A percentile compares a stretch with the other conserved stretches of the same genome.
Conservation (phyloP, 2,113 vertebrate genomes). For the Urocynchramus pylzowi region DNA sequence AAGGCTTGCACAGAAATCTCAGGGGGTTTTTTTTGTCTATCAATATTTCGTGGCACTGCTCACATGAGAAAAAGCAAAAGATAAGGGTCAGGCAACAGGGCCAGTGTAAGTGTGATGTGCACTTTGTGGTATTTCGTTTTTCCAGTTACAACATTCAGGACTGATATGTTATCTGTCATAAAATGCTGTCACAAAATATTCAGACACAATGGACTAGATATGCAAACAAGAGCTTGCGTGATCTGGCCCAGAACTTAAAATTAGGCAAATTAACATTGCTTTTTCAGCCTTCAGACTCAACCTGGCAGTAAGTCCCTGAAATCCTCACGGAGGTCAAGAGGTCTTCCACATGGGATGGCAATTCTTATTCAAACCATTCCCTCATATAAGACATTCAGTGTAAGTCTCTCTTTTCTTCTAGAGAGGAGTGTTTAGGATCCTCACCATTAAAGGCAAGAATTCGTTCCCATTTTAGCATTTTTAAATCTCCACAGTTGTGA, state of each 20-base stretch:
- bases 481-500: not conserved
- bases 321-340: not conserved
- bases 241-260: not conserved
- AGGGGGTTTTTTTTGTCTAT: accelerated
- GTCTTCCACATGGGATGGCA: not conserved
- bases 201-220: not conserved
- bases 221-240: not conserved
- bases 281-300: not conserved
- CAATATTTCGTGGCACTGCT: not conserved
- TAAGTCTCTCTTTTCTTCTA: not conserved
- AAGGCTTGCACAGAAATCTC: not conserved
- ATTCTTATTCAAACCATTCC: conserved; percentile 23
- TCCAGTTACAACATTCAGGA: not conserved
- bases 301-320: not conserved
- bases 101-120: not conserved
- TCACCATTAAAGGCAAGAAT: not conserved
- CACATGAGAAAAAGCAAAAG: not conserved
- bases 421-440: not conserved
- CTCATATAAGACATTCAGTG: not conserved
- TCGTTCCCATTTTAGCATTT: not conserved
- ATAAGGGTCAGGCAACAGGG: not conserved
- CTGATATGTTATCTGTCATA: not conserved
- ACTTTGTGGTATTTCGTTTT: not conserved
- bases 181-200: not conserved
- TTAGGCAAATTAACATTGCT: not conserved